Percentiles rank a stretch among this genome's conserved stretches.
These are phyloP conservation scores for Daubentonia madagascariensis DNA, from an alignment of 2,113 vertebrate species.

Conservation along the genomic window DNA sequence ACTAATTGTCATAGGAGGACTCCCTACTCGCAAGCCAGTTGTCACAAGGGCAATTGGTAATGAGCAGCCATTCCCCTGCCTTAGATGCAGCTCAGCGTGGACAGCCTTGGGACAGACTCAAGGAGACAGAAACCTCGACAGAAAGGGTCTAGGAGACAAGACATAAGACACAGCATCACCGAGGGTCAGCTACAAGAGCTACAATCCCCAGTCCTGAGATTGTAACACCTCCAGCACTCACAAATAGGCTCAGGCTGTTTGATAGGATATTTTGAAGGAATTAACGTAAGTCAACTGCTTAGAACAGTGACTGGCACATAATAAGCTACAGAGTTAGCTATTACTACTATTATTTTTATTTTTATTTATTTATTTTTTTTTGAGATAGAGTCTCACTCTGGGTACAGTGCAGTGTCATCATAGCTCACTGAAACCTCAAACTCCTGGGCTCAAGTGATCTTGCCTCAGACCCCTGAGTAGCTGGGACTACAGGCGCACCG, in stretches of 20 bases:
- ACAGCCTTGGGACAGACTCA: neutral
- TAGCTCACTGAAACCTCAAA: too few species aligned
- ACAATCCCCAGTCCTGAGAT: neutral
- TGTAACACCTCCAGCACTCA: neutral
- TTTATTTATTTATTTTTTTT: too few species aligned
- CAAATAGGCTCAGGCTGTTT: neutral
- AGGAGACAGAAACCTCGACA: slow-evolving; percentile 4
- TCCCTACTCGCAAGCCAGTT: neutral
- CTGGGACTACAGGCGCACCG: too few species aligned
- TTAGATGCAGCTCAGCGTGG: neutral
- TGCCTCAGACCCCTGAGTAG: too few species aligned
- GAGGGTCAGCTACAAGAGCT: neutral
- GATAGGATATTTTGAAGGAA: slow-evolving; percentile 22
- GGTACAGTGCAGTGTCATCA: too few species aligned
- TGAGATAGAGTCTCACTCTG: too few species aligned
- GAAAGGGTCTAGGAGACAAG: neutral
- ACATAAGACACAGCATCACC: neutral
- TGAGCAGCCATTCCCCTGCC: neutral
- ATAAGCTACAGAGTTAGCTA: neutral
- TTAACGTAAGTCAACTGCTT: neutral
- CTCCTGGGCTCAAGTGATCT: too few species aligned
- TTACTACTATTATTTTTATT: neutral
- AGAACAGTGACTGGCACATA: neutral
- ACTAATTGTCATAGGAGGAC: neutral
- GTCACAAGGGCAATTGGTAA: neutral